These are phyloP conservation scores for Orchesellides sinensis DNA, from an alignment of 2,888 invertebrate genomes.

Conservation along the genomic window DNA sequence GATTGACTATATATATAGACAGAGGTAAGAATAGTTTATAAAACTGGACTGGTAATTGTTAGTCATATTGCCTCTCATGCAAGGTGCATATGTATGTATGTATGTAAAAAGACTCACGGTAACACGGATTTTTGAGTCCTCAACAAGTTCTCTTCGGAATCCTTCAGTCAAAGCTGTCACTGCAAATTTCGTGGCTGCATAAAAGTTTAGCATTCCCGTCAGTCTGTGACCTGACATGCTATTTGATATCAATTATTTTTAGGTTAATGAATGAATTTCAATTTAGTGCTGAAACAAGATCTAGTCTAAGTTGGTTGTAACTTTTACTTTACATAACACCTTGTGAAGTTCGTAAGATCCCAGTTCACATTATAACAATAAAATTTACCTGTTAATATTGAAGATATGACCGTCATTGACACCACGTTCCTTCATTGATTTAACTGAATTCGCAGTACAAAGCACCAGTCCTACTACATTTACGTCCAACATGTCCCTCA, in stretches of 20 bases:
- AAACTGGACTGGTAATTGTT: too few species aligned
- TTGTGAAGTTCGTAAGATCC: too few species aligned
- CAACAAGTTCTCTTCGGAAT: slow-evolving; percentile 79
- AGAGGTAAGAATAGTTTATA: too few species aligned
- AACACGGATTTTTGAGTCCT: slow-evolving; percentile 78
- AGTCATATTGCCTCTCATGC: too few species aligned
- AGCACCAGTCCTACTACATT: slow-evolving; percentile 62
- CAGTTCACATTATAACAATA: too few species aligned
- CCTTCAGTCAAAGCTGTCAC: slow-evolving; percentile 80
- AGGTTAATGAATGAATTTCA: too few species aligned
- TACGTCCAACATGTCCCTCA: slow-evolving; percentile 68
- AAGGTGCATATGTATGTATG: too few species aligned
- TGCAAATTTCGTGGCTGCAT: slow-evolving; percentile 80
- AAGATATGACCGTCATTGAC: slow-evolving; percentile 68
- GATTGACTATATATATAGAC: slow-evolving; percentile 71
- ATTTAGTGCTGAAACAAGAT: too few species aligned
- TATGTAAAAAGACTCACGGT: slow-evolving; percentile 69
- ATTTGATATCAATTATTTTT: too few species aligned
- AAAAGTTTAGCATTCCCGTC: slow-evolving; percentile 76
- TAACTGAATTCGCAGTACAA: slow-evolving; percentile 45
- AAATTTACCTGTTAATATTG: slow-evolving; percentile 65
- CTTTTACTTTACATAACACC: too few species aligned
- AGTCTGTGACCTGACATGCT: slow-evolving; percentile 77
- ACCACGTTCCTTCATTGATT: slow-evolving; percentile 60
- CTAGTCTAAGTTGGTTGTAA: too few species aligned